Evolutionary conservation across 2,113 vertebrate genomes (phyloP), one percentile per base, ranked within the genome.

Genomic region (Microtus montanus): DNA sequence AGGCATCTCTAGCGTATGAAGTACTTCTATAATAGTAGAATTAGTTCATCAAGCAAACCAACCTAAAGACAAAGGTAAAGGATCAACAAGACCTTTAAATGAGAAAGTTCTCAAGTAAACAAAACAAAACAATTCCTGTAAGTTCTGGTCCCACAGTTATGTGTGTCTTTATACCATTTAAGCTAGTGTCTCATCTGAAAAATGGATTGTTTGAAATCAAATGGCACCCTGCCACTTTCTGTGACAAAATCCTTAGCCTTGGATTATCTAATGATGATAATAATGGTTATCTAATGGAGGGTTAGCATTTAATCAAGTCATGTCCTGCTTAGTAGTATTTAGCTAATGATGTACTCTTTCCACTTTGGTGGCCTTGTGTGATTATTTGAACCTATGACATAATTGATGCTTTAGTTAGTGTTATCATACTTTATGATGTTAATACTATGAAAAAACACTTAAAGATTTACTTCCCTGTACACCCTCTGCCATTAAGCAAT

Each of bases 181-280:
- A 52, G 4, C 87, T 49, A 66, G n/a, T 87, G 17, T 90, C 13
- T 82, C n/a, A 35, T 75, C 64, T 93, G 49, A 93, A 89, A 91
- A 90, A 93, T 64, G 19, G 30, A 41, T 47, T 35, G 24, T 24
- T 58, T 58, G 2, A 54, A 93, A 88, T 22, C 38, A 54, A 74
- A 64, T 88, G 13, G 30, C 33, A 24, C 63, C 61, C 49, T 24
- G 24, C 75, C 63, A 87, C 2, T 68, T 91, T 5, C 68, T 33
- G 1, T 79, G 41, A 83, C 71, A 75, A 78, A 91, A 93, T 35
- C 26, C 47, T 11, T 13, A 68, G 64, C 47, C 74, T 70, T 41
- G 15, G 26, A 89, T 52, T 74, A 77, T 91, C 47, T 91, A 75
- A 63, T 84, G n/a, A 47, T 89, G 58, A 41, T 5, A 41, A 58